Conservation (phyloP, 2,113 vertebrate species). For the Todiramphus saurophagus region DNA sequence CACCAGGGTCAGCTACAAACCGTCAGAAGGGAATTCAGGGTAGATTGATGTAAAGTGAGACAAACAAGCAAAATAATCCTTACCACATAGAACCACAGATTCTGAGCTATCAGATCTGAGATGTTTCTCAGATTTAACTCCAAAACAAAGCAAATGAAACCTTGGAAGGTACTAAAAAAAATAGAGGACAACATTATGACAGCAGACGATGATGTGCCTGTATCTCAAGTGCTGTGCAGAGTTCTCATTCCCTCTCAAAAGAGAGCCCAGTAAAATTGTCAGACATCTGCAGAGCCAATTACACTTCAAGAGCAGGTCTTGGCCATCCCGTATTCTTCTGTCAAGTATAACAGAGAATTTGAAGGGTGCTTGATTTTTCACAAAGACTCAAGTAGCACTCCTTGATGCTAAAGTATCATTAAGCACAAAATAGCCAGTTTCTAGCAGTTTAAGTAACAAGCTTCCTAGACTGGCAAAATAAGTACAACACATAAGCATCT, state of each 20-base stretch:
- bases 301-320: not conserved
- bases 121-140: not conserved
- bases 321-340: not conserved
- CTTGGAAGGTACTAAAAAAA: not conserved
- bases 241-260: not conserved
- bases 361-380: constrained; percentile 38
- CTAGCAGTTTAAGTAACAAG: not conserved
- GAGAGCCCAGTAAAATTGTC: not conserved
- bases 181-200: not conserved
- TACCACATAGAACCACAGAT: not conserved
- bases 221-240: not conserved
- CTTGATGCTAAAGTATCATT: not conserved
- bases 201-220: not conserved
- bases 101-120: not conserved
- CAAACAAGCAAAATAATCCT: not conserved
- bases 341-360: not conserved
- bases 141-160: not conserved
- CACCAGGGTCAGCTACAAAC: not conserved
- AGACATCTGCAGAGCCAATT: constrained; percentile 7
- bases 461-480: not conserved
- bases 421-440: not conserved
- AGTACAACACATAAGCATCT: not conserved
- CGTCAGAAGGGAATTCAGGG: not conserved
- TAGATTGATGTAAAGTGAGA: not conserved
- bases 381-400: constrained; percentile 32